phyloP scores from a whole-genome alignment of 2,888 invertebrate species.

The Sepioteuthis lessoniana region DNA sequence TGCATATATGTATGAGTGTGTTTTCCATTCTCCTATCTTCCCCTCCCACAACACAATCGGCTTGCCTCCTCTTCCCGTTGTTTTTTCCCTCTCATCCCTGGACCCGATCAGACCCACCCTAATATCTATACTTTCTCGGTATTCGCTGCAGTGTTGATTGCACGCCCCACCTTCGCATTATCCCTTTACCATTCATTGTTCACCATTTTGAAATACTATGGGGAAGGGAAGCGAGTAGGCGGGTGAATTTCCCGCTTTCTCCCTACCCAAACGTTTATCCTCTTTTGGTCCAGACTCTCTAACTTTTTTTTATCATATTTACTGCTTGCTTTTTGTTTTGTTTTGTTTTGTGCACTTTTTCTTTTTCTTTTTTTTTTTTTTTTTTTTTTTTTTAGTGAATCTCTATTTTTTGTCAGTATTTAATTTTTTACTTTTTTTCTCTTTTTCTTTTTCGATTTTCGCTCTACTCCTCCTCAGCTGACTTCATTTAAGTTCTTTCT shows the following conservation, averaged over 20 bases:
- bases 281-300: not conserved
- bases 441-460: too few relatives aligned
- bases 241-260: not conserved
- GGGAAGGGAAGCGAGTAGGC: not conserved
- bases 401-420: too few relatives aligned
- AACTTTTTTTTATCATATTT: too few relatives aligned
- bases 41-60: not conserved
- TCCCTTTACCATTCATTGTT: not conserved
- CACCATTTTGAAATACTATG: not conserved
- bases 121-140: not conserved
- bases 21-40: not conserved
- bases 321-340: too few relatives aligned
- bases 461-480: too few relatives aligned
- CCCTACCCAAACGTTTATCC: not conserved
- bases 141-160: not conserved
- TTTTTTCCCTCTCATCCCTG: not conserved
- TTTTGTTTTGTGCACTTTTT: too few relatives aligned
- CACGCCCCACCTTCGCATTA: not conserved
- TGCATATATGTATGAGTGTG: not conserved
- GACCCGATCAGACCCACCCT: not conserved
- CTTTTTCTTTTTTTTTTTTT: too few relatives aligned
- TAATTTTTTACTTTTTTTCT: too few relatives aligned
- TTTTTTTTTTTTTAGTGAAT: too few relatives aligned
- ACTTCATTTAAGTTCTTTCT: too few relatives aligned
- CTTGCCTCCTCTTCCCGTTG: not conserved